phyloP scores from a whole-genome alignment of 1,140 invertebrate genomes.

The Babylonia areolata region DNA sequence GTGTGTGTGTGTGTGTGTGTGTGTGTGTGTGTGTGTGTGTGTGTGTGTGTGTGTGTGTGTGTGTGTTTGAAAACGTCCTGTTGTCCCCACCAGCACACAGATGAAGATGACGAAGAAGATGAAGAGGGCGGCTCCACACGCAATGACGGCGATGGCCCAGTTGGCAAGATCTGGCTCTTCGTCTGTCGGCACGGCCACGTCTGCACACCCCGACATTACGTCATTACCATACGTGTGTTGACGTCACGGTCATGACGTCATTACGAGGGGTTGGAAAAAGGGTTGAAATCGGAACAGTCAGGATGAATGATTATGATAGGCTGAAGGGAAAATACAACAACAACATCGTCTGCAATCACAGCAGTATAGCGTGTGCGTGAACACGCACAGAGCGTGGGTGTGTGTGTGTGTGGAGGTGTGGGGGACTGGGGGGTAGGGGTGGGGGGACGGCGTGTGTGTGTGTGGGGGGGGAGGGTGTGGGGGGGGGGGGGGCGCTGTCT shows the following conservation, averaged over 20 bases:
- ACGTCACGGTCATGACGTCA: neutral
- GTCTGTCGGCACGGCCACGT: neutral
- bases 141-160: constrained; percentile 51
- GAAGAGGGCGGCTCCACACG: constrained; percentile 41
- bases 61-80: neutral
- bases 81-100: constrained; percentile 39
- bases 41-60: neutral
- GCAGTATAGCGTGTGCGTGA: no score
- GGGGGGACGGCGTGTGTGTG: no score
- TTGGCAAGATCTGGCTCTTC: constrained; percentile 29
- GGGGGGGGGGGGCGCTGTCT: no score
- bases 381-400: no score
- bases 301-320: no score
- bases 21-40: neutral
- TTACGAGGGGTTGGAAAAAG: no score
- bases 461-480: no score
- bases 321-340: no score
- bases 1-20: neutral
- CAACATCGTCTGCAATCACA: no score
- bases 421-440: no score
- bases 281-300: no score
- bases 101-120: constrained; percentile 50
- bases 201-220: neutral
- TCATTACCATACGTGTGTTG: neutral
- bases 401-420: no score